These are phyloP conservation scores for Struthio camelus DNA, from an alignment of 2,113 vertebrate species.

Conservation along the genomic window DNA sequence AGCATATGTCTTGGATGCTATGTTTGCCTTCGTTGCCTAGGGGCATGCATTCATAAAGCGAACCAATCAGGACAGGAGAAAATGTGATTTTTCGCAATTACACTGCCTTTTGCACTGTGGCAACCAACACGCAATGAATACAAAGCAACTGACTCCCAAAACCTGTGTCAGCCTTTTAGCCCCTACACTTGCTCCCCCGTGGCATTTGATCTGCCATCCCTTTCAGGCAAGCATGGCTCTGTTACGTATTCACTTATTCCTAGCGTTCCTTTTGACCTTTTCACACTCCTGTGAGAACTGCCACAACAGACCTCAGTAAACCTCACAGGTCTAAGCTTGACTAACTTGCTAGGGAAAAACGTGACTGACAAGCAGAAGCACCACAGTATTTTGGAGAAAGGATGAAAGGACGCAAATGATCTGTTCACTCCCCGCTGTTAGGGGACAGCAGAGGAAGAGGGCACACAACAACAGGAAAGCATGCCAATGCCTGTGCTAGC, in stretches of 20 bases:
- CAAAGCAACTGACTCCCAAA: not conserved
- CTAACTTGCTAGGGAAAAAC: not conserved
- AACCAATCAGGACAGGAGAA: not conserved
- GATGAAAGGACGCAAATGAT: not conserved
- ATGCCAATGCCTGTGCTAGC: not conserved
- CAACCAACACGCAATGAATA: not conserved
- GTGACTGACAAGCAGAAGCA: not conserved
- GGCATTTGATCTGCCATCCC: not conserved
- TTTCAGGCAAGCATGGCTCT: not conserved
- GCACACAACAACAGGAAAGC: not conserved
- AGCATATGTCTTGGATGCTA: not conserved
- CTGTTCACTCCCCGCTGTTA: not conserved
- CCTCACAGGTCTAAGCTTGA: not conserved
- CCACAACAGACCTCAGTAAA: not conserved
- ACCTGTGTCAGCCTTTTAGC: not conserved
- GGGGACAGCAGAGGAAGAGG: not conserved
- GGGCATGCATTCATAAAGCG: not conserved
- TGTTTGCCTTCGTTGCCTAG: not conserved
- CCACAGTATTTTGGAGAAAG: not conserved
- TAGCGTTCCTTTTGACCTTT: conserved; percentile 5
- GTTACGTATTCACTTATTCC: not conserved
- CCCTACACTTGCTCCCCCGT: not conserved
- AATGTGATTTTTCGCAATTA: not conserved
- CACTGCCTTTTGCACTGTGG: not conserved
- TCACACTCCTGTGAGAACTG: not conserved